A percentile compares a stretch with the other conserved stretches of the same genome.
These are phyloP conservation scores for Pyrocephalus nanus DNA, from an alignment of 2,797 vertebrate species.

Conservation along the genomic window DNA sequence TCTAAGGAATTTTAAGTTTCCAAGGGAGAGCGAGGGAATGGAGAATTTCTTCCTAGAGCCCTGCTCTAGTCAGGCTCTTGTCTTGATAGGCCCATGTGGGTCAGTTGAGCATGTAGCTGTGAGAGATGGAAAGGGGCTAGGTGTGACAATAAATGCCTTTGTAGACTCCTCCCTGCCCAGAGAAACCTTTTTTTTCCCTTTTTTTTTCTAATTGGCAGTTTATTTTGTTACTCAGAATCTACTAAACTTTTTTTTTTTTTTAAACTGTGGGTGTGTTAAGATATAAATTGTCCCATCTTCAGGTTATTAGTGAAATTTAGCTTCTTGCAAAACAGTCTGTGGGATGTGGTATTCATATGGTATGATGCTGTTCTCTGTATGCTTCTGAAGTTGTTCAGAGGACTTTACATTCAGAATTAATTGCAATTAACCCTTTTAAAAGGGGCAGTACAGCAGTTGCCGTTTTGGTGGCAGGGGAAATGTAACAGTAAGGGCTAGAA, in stretches of 20 bases:
- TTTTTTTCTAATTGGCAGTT: background rate
- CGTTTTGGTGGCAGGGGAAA: background rate
- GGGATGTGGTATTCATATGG: background rate
- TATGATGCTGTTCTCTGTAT: background rate
- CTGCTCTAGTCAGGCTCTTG: background rate
- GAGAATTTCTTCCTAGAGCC: background rate
- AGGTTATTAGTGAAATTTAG: background rate
- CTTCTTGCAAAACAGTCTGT: background rate
- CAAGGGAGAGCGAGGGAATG: background rate
- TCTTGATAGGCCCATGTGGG: background rate
- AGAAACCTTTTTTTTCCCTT: background rate
- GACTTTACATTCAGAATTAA: background rate
- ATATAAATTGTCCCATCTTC: background rate
- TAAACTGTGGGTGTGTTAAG: background rate
- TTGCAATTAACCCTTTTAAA: background rate
- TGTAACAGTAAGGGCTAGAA: background rate
- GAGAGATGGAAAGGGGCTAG: background rate
- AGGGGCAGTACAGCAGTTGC: background rate
- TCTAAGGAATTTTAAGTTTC: background rate
- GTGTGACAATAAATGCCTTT: background rate
- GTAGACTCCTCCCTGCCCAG: background rate
- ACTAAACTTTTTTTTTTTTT: background rate
- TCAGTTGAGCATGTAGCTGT: background rate
- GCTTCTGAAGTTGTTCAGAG: background rate
- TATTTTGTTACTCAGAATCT: background rate